These are phyloP conservation scores for Euura lappo DNA, from an alignment of 1,140 invertebrate genomes.

Conservation along the genomic window DNA sequence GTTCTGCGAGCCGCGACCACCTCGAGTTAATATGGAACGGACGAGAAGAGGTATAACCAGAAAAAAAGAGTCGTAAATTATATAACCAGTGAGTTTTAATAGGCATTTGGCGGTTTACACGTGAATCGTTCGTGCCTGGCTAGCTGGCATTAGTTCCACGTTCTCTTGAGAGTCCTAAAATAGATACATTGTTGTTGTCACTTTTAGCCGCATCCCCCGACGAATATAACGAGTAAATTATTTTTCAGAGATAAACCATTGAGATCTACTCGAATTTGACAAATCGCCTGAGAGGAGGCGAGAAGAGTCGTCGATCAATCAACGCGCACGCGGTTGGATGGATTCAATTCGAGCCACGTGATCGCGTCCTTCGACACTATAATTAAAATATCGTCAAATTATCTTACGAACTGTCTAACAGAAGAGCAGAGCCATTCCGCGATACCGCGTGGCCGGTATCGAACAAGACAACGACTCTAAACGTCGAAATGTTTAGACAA, in stretches of 20 bases:
- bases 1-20: too few species aligned
- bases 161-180: slow-evolving; percentile 28
- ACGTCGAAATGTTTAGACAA: not conserved
- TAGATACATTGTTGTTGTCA: slow-evolving; percentile 30
- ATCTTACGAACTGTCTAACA: not conserved
- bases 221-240: too few species aligned
- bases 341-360: not conserved
- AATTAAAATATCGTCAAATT: not conserved
- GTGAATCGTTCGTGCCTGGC: slow-evolving; percentile 27
- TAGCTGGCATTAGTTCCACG: not conserved
- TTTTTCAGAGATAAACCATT: too few species aligned
- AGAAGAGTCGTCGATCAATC: too few species aligned
- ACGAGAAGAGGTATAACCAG: too few species aligned
- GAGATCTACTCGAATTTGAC: too few species aligned
- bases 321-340: too few species aligned
- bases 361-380: not conserved
- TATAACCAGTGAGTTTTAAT: slow-evolving; percentile 33
- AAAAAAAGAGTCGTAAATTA: slow-evolving; percentile 20
- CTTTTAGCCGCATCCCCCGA: too few species aligned
- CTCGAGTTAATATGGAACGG: too few species aligned
- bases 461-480: not conserved
- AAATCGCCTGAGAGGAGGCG: too few species aligned
- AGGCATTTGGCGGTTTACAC: slow-evolving; percentile 23
- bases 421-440: not conserved
- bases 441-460: not conserved